A percentile compares a stretch with the other conserved stretches of the same genome.
phyloP scores from a whole-genome alignment of 2,113 vertebrate genomes.

The Sigmodon hispidus region DNA sequence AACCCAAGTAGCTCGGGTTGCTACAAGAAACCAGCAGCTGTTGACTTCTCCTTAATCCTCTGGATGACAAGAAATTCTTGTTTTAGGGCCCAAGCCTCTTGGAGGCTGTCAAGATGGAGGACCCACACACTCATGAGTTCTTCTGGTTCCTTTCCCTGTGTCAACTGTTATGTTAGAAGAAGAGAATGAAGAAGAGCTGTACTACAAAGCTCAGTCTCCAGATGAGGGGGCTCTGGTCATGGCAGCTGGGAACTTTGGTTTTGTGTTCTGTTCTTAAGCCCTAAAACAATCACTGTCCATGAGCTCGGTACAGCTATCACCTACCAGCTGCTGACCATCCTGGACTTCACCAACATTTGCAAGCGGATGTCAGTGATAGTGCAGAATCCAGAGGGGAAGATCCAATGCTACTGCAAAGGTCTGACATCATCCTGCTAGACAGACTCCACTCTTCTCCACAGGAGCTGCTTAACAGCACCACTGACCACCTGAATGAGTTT shows the following conservation, averaged over 20 bases:
- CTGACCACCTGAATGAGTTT: conserved; percentile 94
- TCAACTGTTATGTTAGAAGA: conserved; percentile 97
- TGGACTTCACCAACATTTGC: conserved; percentile 97
- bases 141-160: conserved; percentile 95
- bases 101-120: conserved; percentile 91
- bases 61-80: conserved; percentile 91
- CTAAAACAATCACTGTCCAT: conserved; percentile 91
- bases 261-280: conserved; percentile 94
- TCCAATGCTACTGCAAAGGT: conserved; percentile 96
- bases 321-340: conserved; percentile 94
- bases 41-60: conserved; percentile 94
- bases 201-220: conserved; percentile 96
- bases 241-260: conserved; percentile 94
- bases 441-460: conserved; percentile 89
- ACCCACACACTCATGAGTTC: conserved; percentile 90
- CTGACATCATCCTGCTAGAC: conserved; percentile 94
- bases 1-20: too few relatives aligned
- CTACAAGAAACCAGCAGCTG: conserved; percentile 85
- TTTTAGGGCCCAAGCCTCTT: conserved; percentile 93
- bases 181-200: conserved; percentile 91
- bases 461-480: conserved; percentile 89
- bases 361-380: conserved; percentile 98
- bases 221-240: conserved; percentile 95
- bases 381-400: conserved; percentile 92
- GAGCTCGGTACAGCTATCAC: conserved; percentile 91